Conservation (phyloP, 2,888 invertebrate species). For the Drosophila eohydei region DNA sequence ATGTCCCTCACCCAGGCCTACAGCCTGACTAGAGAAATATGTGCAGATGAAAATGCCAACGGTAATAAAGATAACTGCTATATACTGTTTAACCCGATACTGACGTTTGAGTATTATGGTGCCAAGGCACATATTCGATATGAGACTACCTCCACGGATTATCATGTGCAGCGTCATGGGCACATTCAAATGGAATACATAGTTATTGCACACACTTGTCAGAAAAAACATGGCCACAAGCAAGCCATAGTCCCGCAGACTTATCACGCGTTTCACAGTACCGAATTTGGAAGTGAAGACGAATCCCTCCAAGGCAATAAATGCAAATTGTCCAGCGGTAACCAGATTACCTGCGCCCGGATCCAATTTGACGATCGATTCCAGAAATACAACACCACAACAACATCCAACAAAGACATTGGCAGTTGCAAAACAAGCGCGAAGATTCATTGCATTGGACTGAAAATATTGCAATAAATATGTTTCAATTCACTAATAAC, state of each 20-base stretch:
- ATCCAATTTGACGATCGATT: constrained; percentile 93
- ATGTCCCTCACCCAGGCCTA: neutral
- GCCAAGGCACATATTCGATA: constrained; percentile 97
- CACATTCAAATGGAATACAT: constrained; percentile 97
- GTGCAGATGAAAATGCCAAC: constrained; percentile 95
- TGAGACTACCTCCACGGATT: constrained; percentile 96
- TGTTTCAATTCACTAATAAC: neutral
- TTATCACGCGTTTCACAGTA: constrained; percentile 89
- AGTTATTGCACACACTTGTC: constrained; percentile 96
- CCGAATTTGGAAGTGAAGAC: constrained; percentile 93
- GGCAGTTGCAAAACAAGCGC: constrained; percentile 88
- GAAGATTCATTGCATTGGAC: constrained; percentile 83
- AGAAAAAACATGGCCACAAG: constrained; percentile 96
- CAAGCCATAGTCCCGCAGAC: constrained; percentile 91
- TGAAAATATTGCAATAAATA: neutral
- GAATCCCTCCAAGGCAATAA: constrained; percentile 96
- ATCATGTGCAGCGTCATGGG: constrained; percentile 99
- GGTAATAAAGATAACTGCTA: constrained; percentile 96
- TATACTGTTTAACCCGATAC: constrained; percentile 92
- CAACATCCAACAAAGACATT: constrained; percentile 95
- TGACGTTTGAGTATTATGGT: constrained; percentile 92
- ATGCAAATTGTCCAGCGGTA: constrained; percentile 97
- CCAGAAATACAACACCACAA: constrained; percentile 94
- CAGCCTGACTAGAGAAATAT: constrained; percentile 61
- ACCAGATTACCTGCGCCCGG: constrained; percentile 97